These are phyloP conservation scores for Neodontobutis hainanensis DNA, from an alignment of 2,113 vertebrate genomes.

Conservation along the genomic window DNA sequence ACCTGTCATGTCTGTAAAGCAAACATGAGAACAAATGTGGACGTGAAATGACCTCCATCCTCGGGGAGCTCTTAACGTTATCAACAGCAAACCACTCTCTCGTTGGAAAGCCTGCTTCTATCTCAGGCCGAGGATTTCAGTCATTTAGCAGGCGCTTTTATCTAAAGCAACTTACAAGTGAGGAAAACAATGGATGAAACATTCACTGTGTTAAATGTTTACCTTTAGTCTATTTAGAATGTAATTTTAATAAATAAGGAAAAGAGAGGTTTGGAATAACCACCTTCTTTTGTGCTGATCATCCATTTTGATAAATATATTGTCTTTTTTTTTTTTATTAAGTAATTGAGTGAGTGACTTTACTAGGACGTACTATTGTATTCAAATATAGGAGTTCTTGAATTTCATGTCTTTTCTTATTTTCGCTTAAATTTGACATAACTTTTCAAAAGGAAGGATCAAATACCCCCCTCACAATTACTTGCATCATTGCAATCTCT, in stretches of 20 bases:
- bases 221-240: too few relatives aligned
- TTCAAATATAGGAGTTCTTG: neutral
- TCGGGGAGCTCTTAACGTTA: constrained; percentile 17
- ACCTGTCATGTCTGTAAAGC: constrained; percentile 16
- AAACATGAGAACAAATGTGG: constrained; percentile 6
- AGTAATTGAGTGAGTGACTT: neutral
- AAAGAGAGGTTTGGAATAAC: too few relatives aligned
- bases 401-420: constrained; percentile 1
- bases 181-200: too few relatives aligned
- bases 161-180: too few relatives aligned
- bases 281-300: too few relatives aligned
- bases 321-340: too few relatives aligned
- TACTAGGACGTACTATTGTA: neutral
- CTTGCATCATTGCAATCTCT: constrained; percentile 5
- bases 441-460: neutral
- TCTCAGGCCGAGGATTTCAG: neutral
- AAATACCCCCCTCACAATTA: neutral
- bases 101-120: constrained; percentile 18
- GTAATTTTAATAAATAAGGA: too few relatives aligned
- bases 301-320: too few relatives aligned
- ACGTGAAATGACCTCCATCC: constrained; percentile 23
- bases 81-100: neutral
- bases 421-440: neutral
- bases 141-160: too few relatives aligned
- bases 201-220: neutral